Evolutionary conservation across 2,797 vertebrate species (phyloP).

Genomic region (Aotus griseimembra): DNA sequence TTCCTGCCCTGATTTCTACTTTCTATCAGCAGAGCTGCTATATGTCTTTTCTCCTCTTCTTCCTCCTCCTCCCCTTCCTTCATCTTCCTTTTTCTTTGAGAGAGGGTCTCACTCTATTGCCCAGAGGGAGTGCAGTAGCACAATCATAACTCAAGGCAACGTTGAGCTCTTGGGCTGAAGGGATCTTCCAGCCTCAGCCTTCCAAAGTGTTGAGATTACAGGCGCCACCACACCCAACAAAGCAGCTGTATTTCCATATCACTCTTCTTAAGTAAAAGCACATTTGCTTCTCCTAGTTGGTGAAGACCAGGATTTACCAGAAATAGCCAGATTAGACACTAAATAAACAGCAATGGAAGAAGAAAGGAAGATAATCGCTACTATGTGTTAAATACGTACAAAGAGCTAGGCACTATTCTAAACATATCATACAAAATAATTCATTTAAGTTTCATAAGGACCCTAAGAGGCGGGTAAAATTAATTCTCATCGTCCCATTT

Average conservation of each 20-base stretch:
- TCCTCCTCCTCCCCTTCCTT: not conserved
- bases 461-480: not conserved
- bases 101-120: not conserved
- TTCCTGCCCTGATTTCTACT: not conserved
- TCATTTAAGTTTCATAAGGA: not conserved
- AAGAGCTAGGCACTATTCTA: not conserved
- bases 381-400: not conserved
- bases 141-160: not conserved
- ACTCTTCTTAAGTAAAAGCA: not conserved
- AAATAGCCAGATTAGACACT: not conserved
- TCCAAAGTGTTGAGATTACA: not conserved
- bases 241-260: not conserved
- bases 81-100: not conserved
- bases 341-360: not conserved
- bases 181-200: not conserved
- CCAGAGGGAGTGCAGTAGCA: not conserved
- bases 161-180: not conserved
- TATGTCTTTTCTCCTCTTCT: not conserved
- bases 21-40: not conserved
- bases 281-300: not conserved
- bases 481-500: not conserved
- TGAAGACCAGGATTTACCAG: not conserved
- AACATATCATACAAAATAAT: not conserved
- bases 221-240: not conserved
- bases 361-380: not conserved